These are phyloP conservation scores for Hypsopygia costalis DNA, from an alignment of 2,888 invertebrate species.

Conservation along the genomic window DNA sequence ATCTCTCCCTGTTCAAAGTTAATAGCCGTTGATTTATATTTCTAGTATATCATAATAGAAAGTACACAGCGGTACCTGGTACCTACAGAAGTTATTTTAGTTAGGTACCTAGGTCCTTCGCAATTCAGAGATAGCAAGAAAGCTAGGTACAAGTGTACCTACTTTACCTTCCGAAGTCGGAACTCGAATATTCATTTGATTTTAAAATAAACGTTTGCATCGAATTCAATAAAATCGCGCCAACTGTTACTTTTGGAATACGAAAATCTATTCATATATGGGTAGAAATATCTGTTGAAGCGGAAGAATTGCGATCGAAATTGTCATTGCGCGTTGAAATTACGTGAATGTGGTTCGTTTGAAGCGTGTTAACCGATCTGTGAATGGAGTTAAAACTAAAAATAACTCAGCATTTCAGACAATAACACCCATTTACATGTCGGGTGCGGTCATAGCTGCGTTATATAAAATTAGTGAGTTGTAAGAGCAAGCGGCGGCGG, in stretches of 20 bases:
- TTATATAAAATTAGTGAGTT: conserved; percentile 63
- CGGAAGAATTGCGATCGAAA: too few species aligned
- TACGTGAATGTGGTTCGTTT: too few species aligned
- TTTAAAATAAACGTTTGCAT: conserved; percentile 7
- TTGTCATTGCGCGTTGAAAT: too few species aligned
- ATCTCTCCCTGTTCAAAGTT: too few species aligned
- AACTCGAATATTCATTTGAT: not conserved
- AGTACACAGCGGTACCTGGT: too few species aligned
- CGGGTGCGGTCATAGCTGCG: conserved; percentile 13
- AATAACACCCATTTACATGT: conserved; percentile 22
- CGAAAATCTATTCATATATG: conserved; percentile 7
- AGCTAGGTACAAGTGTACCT: too few species aligned
- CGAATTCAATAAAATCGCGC: conserved; percentile 6
- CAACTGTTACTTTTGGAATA: conserved; percentile 7
- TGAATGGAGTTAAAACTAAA: not conserved
- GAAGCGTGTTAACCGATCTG: not conserved
- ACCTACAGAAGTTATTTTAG: too few species aligned
- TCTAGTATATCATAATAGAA: too few species aligned
- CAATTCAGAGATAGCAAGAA: too few species aligned
- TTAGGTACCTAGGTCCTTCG: too few species aligned
- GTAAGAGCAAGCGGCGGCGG: conserved; percentile 47
- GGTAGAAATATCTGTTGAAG: not conserved
- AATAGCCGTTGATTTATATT: too few species aligned
- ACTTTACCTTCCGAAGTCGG: too few species aligned
- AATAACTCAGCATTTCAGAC: conserved; percentile 2